phyloP scores from a whole-genome alignment of 2,888 invertebrate species.

The Dolomedes plantarius region DNA sequence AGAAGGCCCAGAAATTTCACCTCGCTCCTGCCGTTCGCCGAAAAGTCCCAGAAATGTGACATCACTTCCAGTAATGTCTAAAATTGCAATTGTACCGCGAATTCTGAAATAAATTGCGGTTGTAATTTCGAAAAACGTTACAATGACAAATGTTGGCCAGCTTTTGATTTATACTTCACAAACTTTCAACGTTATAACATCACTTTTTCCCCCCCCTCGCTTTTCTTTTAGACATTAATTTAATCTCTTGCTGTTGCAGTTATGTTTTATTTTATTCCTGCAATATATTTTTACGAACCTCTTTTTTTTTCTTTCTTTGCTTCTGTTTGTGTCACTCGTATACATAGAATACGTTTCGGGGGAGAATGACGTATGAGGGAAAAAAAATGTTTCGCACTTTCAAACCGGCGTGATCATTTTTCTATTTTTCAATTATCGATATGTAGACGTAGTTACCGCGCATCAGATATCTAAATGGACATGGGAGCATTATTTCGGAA shows the following conservation, averaged over 20 bases:
- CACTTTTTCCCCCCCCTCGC: constrained; percentile 33
- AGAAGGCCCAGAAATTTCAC: too few species aligned
- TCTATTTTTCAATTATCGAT: too few species aligned
- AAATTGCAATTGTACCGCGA: constrained; percentile 62
- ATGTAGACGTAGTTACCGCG: too few species aligned
- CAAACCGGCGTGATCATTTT: too few species aligned
- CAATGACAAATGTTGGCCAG: constrained; percentile 52
- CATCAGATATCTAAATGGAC: too few species aligned
- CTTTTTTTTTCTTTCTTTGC: constrained; percentile 18
- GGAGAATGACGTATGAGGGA: too few species aligned
- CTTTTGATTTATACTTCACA: constrained; percentile 66
- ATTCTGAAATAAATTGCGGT: constrained; percentile 65
- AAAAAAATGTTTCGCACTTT: too few species aligned
- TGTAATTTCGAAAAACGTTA: constrained; percentile 67
- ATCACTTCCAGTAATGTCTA: constrained; percentile 46
- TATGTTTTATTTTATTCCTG: constrained; percentile 5
- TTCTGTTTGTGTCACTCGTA: not conserved
- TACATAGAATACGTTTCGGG: not conserved
- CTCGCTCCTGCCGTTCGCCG: too few species aligned
- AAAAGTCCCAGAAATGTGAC: constrained; percentile 38
- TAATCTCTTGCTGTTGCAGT: constrained; percentile 19
- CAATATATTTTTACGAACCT: not conserved
- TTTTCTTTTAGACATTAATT: constrained; percentile 46
- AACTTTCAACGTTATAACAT: constrained; percentile 65
- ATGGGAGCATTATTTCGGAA: too few species aligned